A percentile compares a stretch with the other conserved stretches of the same genome.
These are phyloP conservation scores for Armadillidium nasatum DNA, from an alignment of 1,140 invertebrate species.

Conservation along the genomic window DNA sequence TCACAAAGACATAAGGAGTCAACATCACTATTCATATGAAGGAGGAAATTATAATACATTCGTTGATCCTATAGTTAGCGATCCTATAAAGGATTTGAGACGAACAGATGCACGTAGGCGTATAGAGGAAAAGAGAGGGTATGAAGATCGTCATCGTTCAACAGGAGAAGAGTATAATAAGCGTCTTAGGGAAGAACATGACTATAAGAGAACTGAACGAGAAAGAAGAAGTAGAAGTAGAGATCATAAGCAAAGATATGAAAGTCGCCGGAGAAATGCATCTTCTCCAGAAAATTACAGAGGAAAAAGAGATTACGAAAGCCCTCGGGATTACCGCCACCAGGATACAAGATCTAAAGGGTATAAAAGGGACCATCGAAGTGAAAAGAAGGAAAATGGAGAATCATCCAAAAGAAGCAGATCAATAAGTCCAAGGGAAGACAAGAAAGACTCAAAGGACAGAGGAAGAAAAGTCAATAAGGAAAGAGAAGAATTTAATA, in stretches of 20 bases:
- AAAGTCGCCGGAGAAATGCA: conserved; percentile 46
- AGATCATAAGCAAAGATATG: conserved; percentile 62
- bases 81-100: not conserved
- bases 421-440: conserved; percentile 51
- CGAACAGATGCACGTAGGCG: not conserved
- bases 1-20: not conserved
- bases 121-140: not conserved
- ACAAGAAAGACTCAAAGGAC: conserved; percentile 47
- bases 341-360: conserved; percentile 49
- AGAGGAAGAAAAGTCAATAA: conserved; percentile 28
- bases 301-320: conserved; percentile 47
- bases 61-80: not conserved
- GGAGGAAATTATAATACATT: not conserved
- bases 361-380: too few relatives aligned
- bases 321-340: conserved; percentile 50
- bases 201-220: not conserved
- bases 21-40: not conserved
- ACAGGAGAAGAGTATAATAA: not conserved
- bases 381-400: conserved; percentile 19
- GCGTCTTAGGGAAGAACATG: not conserved
- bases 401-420: conserved; percentile 21
- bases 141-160: not conserved
- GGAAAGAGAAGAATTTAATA: conserved; percentile 29
- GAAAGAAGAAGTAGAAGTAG: not conserved
- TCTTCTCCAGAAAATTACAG: conserved; percentile 49